These are phyloP conservation scores for Anoplius nigerrimus DNA, from an alignment of 2,888 invertebrate genomes.

Conservation along the genomic window DNA sequence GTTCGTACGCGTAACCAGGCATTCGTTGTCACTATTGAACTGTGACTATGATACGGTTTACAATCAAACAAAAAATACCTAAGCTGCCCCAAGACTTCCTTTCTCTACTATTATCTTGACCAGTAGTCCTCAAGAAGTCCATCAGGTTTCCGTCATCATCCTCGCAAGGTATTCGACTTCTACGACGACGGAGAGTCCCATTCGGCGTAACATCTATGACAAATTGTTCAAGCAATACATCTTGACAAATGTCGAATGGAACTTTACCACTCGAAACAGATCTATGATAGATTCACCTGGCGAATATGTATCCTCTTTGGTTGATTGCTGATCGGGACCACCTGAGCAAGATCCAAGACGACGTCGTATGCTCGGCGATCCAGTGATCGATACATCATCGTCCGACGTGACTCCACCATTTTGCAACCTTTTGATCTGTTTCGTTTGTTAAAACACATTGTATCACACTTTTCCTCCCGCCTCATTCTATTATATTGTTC, in stretches of 20 bases:
- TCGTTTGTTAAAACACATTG: neutral
- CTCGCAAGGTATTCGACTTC: slow-evolving; percentile 88
- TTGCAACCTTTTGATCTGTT: slow-evolving; percentile 73
- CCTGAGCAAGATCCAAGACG: slow-evolving; percentile 80
- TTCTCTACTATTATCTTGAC: slow-evolving; percentile 85
- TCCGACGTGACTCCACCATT: slow-evolving; percentile 79
- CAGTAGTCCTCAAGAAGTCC: slow-evolving; percentile 88
- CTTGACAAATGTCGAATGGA: neutral
- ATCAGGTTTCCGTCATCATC: slow-evolving; percentile 91
- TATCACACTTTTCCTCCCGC: neutral
- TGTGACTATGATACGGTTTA: too few species aligned
- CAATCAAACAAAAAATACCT: slow-evolving; percentile 75
- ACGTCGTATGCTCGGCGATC: slow-evolving; percentile 83
- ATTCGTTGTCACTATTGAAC: neutral
- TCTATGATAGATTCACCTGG: slow-evolving; percentile 72
- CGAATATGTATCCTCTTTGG: slow-evolving; percentile 77
- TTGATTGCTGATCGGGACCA: slow-evolving; percentile 70
- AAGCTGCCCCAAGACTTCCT: slow-evolving; percentile 90
- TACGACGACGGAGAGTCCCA: slow-evolving; percentile 87
- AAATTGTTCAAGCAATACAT: slow-evolving; percentile 15
- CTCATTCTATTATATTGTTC: neutral
- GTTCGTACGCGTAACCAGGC: too few species aligned
- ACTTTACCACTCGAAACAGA: neutral
- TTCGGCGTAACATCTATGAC: slow-evolving; percentile 89
- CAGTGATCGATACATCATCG: slow-evolving; percentile 79